Evolutionary conservation across 2,888 invertebrate species (phyloP).

Genomic region (Platerodrilus igneus): DNA sequence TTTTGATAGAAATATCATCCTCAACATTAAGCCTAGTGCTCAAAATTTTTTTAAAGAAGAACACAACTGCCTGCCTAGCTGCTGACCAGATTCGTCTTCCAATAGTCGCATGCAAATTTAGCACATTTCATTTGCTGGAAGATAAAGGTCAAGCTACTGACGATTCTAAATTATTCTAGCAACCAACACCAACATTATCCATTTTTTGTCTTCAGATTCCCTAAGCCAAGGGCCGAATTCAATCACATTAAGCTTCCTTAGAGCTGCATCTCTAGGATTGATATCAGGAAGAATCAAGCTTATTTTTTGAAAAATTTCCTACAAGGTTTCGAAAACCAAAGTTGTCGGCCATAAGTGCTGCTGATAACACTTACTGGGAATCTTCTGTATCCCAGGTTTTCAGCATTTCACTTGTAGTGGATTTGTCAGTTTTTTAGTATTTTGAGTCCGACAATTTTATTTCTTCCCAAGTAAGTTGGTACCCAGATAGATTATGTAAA

Average conservation of each 20-base stretch:
- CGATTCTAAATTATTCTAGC: too few species aligned
- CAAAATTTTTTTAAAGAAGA: too few species aligned
- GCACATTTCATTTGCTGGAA: too few species aligned
- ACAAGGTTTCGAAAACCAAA: background rate
- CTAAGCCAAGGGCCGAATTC: background rate
- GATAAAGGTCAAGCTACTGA: too few species aligned
- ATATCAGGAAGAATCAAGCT: conserved; percentile 1
- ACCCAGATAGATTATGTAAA: conserved; percentile 1
- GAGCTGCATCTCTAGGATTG: background rate
- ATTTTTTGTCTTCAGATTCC: background rate
- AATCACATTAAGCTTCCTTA: background rate
- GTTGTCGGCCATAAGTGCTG: background rate
- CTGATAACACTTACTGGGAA: background rate
- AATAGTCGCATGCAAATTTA: too few species aligned
- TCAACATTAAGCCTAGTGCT: too few species aligned
- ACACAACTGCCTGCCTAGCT: too few species aligned
- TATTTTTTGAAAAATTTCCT: background rate
- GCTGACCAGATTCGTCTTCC: too few species aligned
- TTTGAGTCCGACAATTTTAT: background rate
- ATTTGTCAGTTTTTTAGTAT: background rate
- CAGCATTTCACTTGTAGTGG: background rate
- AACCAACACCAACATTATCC: too few species aligned
- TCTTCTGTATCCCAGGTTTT: conserved; percentile 2
- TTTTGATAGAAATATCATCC: too few species aligned
- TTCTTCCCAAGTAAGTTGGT: background rate